phyloP scores from a whole-genome alignment of 2,113 vertebrate species.

The Xenopus borealis region DNA sequence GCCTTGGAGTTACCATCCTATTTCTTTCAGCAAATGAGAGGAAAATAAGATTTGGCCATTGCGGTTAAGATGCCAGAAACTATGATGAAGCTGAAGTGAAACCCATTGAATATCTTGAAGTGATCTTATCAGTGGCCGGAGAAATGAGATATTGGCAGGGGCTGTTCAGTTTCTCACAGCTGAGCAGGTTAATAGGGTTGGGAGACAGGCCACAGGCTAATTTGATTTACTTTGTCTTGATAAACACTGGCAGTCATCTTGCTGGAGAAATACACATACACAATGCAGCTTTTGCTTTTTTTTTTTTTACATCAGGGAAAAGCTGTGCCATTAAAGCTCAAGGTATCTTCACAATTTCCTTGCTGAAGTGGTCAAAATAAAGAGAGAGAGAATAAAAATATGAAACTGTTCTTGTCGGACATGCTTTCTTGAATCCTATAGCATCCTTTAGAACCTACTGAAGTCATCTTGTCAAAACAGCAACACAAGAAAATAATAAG shows the following conservation, averaged over 20 bases:
- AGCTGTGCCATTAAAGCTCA: slow-evolving; percentile 9
- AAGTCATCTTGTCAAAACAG: slow-evolving; percentile 8
- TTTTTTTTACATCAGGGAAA: slow-evolving; percentile 38
- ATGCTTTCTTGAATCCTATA: not conserved
- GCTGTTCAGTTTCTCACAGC: slow-evolving; percentile 83
- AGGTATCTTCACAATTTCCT: not conserved
- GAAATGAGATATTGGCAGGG: slow-evolving; percentile 98
- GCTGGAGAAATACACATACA: slow-evolving; percentile 67
- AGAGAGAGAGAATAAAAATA: not conserved
- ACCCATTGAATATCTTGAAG: slow-evolving; percentile 86
- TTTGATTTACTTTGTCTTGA: slow-evolving; percentile 94
- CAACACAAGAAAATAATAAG: not conserved
- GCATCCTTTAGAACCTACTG: slow-evolving; percentile 6
- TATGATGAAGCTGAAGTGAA: slow-evolving; percentile 76
- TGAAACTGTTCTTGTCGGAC: not conserved
- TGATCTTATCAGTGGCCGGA: slow-evolving; percentile 89
- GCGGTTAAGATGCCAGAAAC: slow-evolving; percentile 68
- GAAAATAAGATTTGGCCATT: slow-evolving; percentile 68
- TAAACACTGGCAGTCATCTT: slow-evolving; percentile 82
- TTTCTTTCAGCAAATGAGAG: slow-evolving; percentile 70
- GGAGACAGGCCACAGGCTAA: slow-evolving; percentile 90
- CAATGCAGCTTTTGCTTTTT: slow-evolving; percentile 54
- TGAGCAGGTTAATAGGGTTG: slow-evolving; percentile 94
- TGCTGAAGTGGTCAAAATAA: slow-evolving; percentile 1
- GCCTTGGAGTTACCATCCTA: slow-evolving; percentile 73